Base-by-base conservation (phyloP, 2,888 invertebrate genomes). In the Drosophila pseudotakahashii region DNA sequence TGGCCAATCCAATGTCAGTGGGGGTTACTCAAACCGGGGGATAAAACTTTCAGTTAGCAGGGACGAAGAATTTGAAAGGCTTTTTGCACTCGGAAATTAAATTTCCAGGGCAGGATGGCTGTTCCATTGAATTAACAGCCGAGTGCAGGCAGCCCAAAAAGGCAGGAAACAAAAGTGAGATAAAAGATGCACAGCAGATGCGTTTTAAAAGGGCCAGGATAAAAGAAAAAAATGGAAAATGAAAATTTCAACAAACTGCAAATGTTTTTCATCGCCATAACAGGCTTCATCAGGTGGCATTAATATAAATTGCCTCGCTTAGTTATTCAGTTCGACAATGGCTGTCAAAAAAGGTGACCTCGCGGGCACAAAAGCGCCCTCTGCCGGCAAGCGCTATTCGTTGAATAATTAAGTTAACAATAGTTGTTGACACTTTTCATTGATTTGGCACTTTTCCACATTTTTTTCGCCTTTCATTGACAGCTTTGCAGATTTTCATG, bases 21-120 rank as follows among this genome's bases (percentile, higher is more conserved):
- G 36, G 36, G 42, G 42, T 13, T 32, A n/a, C 10, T 26, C 26
- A 26, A 26, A 26, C 32, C 32, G 48, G 30, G 47, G 26, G 11
- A 32, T 36, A 34, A 30, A 67, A 13, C 48, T 48, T 34, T 34
- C 16, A 32, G 34, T 48, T 48, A 34, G 16, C 48, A 19, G 48
- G 48, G 34, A 13, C 34, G 16, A 42, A 41, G 32, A 42, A 41
- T 48, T 34, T 66, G 52, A 64, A 66, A 64, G 66, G 66, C 64
- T 63, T 44, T 63, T 51, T 16, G n/a, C 44, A 19, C 63, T 51
- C 14, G 64, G 64, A 64, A 64, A 64, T 64, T 45, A n/a, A 64
- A 64, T 64, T 64, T 42, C 44, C 64, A 13, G 14, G 0, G 7
- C 42, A 36, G 34, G 62, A 50, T 41, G 48, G 55, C 44, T 39